Base-by-base conservation (phyloP, 2,797 vertebrate species). In the Acridotheres tristis region DNA sequence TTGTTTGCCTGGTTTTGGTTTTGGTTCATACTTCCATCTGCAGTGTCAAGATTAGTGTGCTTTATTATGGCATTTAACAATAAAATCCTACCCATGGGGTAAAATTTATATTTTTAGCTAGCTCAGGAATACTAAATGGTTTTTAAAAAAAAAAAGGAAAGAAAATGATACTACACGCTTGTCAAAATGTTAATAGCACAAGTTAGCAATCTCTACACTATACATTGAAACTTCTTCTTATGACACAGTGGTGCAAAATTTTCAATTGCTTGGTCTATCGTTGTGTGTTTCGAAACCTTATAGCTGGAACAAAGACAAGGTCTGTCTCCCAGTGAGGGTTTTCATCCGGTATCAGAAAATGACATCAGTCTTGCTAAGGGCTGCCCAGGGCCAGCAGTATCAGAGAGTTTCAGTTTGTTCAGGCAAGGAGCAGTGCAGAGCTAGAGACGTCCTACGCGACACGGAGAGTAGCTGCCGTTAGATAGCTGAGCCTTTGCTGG, bases 121-220 rank as follows among this genome's bases (percentile, higher is more conserved):
- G 96, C 97, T 96, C 92, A 96, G 96, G 96, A 97, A 93, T 97
- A 97, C 97, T 97, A 97, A 96, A 93, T 97, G 93, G 68, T 96
- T 97, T 69, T 97, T 69, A 68, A 71, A 97, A 88, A 96, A 84
- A 95, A 79, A 96, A 91, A 93, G 94, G 96, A 97, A 96, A 96
- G 90, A 57, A 97, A 97, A 97, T 4, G 12, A 96, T 97, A 97
- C 98, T 96, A 97, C 97, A 98, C 97, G 83, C 96, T 97, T 96
- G 85, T 98, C 97, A 97, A 97, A 98, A 98, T 97, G 98, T 98
- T 98, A 98, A 98, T 98, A 98, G 97, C 98, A 98, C 98, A 97
- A 97, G 97, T 98, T 98, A 98, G 98, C 97, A 97, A 98, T 97
- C 96, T 95, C 98, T 98, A 98, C 97, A 97, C 97, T 98, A 98